Percentiles rank a stretch among this genome's conserved stretches.
These are phyloP conservation scores for Melinaea menophilus DNA, from an alignment of 2,888 invertebrate genomes.

Conservation along the genomic window DNA sequence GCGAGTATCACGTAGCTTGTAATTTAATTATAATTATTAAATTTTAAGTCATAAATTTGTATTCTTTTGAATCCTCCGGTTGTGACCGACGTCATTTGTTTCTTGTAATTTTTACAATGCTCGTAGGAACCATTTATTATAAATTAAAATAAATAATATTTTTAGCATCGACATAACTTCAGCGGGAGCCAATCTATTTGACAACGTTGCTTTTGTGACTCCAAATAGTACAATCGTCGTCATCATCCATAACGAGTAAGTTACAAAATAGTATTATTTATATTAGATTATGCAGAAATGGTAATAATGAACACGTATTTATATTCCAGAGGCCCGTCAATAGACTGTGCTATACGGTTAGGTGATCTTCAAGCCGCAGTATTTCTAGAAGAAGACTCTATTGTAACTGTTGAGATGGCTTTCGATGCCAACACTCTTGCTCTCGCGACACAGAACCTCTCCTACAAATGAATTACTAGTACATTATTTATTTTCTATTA, in stretches of 20 bases:
- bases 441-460: background rate
- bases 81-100: no score
- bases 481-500: no score
- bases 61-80: no score
- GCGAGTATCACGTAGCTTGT: no score
- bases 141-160: background rate
- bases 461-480: no score
- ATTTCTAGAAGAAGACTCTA: conserved; percentile 5
- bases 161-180: conserved; percentile 5
- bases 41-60: no score
- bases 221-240: conserved; percentile 22
- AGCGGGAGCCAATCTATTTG: conserved; percentile 10
- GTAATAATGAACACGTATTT: background rate
- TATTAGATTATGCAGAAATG: background rate
- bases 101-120: background rate
- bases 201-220: conserved; percentile 41
- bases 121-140: background rate
- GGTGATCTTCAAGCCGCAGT: conserved; percentile 1
- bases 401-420: conserved; percentile 4
- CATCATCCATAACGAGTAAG: conserved; percentile 24
- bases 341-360: background rate
- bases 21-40: no score
- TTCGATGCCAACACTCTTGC: background rate
- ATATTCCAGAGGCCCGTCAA: background rate
- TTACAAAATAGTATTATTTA: background rate